Evolutionary conservation across 1,140 invertebrate genomes (phyloP).

Genomic region (Yoshiicerus persimilis): DNA sequence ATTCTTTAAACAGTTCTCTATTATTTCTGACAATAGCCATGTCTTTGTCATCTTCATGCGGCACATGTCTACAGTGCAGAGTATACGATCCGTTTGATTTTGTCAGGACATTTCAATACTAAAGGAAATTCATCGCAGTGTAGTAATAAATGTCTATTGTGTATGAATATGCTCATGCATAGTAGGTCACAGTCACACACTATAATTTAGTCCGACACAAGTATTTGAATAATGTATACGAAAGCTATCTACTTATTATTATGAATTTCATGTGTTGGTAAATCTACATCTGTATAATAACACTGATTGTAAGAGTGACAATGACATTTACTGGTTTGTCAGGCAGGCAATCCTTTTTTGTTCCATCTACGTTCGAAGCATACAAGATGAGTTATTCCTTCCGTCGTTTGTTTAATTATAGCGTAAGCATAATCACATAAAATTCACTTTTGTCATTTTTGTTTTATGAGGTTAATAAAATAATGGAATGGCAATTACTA

Average conservation of each 20-base stretch:
- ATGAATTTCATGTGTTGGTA: background rate
- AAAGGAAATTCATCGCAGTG: no score
- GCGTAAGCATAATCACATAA: background rate
- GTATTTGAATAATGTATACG: background rate
- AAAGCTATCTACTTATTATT: background rate
- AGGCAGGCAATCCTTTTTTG: background rate
- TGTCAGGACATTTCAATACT: background rate
- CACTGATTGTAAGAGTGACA: background rate
- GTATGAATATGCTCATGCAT: background rate
- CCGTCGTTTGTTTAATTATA: slow-evolving; percentile 4
- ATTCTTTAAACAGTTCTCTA: background rate
- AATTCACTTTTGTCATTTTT: background rate
- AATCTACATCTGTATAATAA: background rate
- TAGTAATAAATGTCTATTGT: background rate
- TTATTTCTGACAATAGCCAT: background rate
- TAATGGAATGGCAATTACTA: background rate
- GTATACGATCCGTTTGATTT: background rate
- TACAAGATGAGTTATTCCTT: slow-evolving; percentile 18
- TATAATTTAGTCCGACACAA: background rate
- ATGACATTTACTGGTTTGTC: background rate
- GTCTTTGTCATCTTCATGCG: background rate
- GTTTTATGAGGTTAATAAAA: slow-evolving; percentile 1
- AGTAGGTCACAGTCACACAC: background rate
- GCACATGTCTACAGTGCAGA: background rate
- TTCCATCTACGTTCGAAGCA: background rate